Conservation (phyloP, 2,888 invertebrate species). For the Rugalucina vietnamica region DNA sequence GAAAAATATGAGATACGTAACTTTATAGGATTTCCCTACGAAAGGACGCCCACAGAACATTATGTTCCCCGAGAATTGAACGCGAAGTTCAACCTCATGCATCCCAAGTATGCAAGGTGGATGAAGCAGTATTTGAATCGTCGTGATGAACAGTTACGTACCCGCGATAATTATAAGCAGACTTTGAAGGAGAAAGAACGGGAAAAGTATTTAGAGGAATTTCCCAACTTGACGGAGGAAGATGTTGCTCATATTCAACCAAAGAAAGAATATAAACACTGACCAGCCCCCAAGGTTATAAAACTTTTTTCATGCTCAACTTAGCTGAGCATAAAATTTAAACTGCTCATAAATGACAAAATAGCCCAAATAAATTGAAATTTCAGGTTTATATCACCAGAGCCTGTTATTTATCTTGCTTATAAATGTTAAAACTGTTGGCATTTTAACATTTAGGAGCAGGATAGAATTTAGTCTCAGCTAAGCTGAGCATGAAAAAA, state of each 20-base stretch:
- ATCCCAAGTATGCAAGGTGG: slow-evolving; percentile 56
- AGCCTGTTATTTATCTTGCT: too few relatives aligned
- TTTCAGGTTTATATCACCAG: too few relatives aligned
- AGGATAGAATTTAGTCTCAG: too few relatives aligned
- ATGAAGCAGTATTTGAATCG: slow-evolving; percentile 66
- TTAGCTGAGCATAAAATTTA: too few relatives aligned
- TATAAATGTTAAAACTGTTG: too few relatives aligned
- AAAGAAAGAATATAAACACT: neutral
- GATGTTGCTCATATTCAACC: slow-evolving; percentile 36
- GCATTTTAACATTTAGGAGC: too few relatives aligned
- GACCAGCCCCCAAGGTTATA: too few relatives aligned
- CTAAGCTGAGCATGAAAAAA: too few relatives aligned
- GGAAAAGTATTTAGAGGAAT: slow-evolving; percentile 37
- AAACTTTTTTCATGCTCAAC: too few relatives aligned
- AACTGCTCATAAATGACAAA: too few relatives aligned
- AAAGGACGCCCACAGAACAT: slow-evolving; percentile 63
- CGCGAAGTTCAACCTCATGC: slow-evolving; percentile 51
- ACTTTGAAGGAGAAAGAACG: slow-evolving; percentile 8
- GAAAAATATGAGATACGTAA: slow-evolving; percentile 63
- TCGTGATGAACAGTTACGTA: slow-evolving; percentile 69
- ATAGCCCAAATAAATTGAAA: too few relatives aligned
- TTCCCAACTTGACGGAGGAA: slow-evolving; percentile 51
- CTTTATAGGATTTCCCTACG: slow-evolving; percentile 69
- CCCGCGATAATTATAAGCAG: slow-evolving; percentile 18
- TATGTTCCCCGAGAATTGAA: slow-evolving; percentile 67